A percentile compares a stretch with the other conserved stretches of the same genome.
phyloP scores from a whole-genome alignment of 1,140 invertebrate genomes.

The Phymastichus coffea region DNA sequence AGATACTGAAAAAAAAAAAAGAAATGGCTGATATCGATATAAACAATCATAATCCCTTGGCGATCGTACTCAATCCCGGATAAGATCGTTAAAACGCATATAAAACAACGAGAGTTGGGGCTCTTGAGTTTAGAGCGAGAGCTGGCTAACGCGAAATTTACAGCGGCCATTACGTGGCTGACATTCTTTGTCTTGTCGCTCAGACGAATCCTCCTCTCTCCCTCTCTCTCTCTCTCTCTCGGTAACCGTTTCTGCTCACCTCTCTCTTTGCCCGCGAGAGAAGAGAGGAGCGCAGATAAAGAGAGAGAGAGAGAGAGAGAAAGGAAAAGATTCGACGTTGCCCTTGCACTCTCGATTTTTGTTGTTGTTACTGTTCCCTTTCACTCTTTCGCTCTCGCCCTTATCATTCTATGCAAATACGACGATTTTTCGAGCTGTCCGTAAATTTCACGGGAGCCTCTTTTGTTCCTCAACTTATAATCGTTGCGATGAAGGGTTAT shows the following conservation, averaged over 20 bases:
- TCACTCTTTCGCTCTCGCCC: conserved; percentile 23
- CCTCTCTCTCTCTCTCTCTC: background rate
- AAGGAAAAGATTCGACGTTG: background rate
- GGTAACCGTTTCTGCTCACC: conserved; percentile 21
- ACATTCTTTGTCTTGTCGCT: conserved; percentile 52
- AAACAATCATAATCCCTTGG: conserved; percentile 10
- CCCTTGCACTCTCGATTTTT: conserved; percentile 32
- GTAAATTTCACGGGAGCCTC: background rate
- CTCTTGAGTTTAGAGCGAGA: conserved; percentile 21
- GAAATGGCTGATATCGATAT: no score
- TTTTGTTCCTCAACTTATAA: conserved; percentile 6
- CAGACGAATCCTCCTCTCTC: conserved; percentile 28
- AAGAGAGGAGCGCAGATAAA: background rate
- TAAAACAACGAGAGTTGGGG: conserved; percentile 8
- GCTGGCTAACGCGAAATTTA: conserved; percentile 45
- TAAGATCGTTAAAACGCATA: conserved; percentile 27
- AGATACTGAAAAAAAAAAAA: no score
- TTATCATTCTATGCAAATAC: conserved; percentile 22
- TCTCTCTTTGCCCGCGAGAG: conserved; percentile 1
- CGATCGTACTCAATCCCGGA: conserved; percentile 19
- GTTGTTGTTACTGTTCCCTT: conserved; percentile 5
- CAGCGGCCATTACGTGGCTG: conserved; percentile 45
- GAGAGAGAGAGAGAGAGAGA: background rate
- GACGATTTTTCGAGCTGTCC: conserved; percentile 5
- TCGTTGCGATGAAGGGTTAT: background rate